phyloP scores from a whole-genome alignment of 2,888 invertebrate species.

The Pristionchus mayeri region DNA sequence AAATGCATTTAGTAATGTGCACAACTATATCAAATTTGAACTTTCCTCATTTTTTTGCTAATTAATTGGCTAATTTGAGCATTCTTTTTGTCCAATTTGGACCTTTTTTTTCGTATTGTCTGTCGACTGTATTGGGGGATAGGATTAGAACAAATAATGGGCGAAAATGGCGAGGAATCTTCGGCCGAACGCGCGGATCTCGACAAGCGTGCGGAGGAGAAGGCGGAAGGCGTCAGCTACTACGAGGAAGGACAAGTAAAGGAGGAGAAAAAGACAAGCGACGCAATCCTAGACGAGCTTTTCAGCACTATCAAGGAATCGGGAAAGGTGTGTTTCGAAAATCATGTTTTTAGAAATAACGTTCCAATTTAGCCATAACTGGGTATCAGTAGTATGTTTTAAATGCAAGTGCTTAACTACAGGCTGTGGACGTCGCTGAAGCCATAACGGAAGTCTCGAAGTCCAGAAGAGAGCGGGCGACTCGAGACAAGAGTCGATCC shows the following conservation, averaged over 20 bases:
- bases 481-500: slow-evolving; percentile 38
- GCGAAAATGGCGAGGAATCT: slow-evolving; percentile 38
- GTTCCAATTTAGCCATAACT: neutral
- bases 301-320: slow-evolving; percentile 27
- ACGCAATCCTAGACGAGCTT: slow-evolving; percentile 27
- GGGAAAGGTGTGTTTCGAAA: slow-evolving; percentile 38
- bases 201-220: neutral
- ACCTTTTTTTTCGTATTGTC: neutral
- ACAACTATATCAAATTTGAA: no score
- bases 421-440: slow-evolving; percentile 48
- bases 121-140: slow-evolving; percentile 27
- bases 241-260: neutral
- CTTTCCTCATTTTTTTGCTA: no score
- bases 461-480: slow-evolving; percentile 40
- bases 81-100: neutral
- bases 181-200: neutral
- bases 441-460: slow-evolving; percentile 36
- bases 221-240: neutral
- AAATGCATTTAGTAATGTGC: no score
- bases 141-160: slow-evolving; percentile 41
- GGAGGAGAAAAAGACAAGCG: slow-evolving; percentile 46
- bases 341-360: neutral
- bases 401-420: no score
- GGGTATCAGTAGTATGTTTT: no score
- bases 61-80: no score